Percentiles rank a stretch among this genome's conserved stretches.
Conservation (phyloP, 2,797 vertebrate species). For the Halcyon badia region DNA sequence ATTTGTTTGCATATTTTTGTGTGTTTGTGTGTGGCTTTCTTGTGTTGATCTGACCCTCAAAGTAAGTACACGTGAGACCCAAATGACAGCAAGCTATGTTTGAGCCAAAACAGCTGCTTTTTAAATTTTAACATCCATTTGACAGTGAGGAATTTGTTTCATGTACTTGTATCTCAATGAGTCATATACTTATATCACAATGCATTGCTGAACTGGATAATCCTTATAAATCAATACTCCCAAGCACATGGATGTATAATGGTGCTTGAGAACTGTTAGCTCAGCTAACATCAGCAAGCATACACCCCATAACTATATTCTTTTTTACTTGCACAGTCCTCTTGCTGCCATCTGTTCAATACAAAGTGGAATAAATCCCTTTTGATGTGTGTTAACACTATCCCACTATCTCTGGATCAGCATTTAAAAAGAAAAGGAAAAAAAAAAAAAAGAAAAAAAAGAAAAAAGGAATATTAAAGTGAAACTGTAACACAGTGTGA, state of each 20-base stretch:
- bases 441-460: neutral
- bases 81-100: neutral
- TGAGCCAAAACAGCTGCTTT: neutral
- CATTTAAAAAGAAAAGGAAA: neutral
- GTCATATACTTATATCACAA: neutral
- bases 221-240: neutral
- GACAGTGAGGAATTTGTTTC: conserved; percentile 12
- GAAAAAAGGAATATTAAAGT: neutral
- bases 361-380: conserved; percentile 27
- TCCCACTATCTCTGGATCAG: neutral
- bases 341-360: conserved; percentile 61
- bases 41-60: neutral
- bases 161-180: neutral
- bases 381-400: conserved; percentile 48
- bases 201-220: neutral
- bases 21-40: neutral
- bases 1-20: neutral
- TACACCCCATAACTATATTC: neutral
- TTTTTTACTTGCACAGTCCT: neutral
- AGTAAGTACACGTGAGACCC: neutral
- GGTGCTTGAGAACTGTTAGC: neutral
- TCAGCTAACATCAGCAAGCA: conserved; percentile 9
- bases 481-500: neutral
- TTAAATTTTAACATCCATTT: neutral
- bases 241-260: neutral